Percentiles rank a stretch among this genome's conserved stretches.
Evolutionary conservation across 2,888 invertebrate genomes (phyloP).

Genomic region (Melangyna quadrimaculata): DNA sequence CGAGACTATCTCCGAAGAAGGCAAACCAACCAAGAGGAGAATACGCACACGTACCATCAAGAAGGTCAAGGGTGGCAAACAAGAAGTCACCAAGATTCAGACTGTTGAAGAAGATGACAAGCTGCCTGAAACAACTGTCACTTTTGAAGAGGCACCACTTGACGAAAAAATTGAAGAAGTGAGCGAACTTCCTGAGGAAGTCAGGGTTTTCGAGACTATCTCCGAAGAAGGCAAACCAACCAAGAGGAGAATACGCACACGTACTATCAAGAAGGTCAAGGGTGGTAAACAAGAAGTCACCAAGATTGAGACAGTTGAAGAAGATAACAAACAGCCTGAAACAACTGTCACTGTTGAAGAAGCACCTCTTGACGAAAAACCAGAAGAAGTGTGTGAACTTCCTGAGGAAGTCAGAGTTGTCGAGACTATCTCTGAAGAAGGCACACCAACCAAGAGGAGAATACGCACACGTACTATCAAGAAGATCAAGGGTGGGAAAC

Average conservation of each 20-base stretch:
- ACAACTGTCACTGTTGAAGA: constrained; percentile 45
- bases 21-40: constrained; percentile 39
- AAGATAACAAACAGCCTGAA: constrained; percentile 48
- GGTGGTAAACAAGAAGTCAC: constrained; percentile 56
- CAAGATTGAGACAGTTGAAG: constrained; percentile 49
- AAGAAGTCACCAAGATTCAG: constrained; percentile 55
- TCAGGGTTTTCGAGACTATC: constrained; percentile 18
- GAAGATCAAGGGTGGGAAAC: constrained; percentile 44
- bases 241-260: constrained; percentile 41
- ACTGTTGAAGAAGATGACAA: constrained; percentile 52
- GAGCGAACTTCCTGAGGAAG: constrained; percentile 40
- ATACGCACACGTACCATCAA: constrained; percentile 39
- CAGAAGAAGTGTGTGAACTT: constrained; percentile 27
- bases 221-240: constrained; percentile 42
- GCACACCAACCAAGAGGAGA: constrained; percentile 40
- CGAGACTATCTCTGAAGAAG: constrained; percentile 36
- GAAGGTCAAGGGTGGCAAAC: constrained; percentile 45
- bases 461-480: constrained; percentile 46
- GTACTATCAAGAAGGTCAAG: constrained; percentile 49
- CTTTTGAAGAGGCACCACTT: constrained; percentile 36
- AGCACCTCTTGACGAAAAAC: constrained; percentile 28
- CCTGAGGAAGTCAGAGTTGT: constrained; percentile 36
- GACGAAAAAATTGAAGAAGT: constrained; percentile 43
- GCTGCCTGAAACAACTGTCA: constrained; percentile 41
- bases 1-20: constrained; percentile 32